A percentile compares a stretch with the other conserved stretches of the same genome.
Evolutionary conservation across 2,888 invertebrate genomes (phyloP).

Genomic region (Himalopsyche anomala): DNA sequence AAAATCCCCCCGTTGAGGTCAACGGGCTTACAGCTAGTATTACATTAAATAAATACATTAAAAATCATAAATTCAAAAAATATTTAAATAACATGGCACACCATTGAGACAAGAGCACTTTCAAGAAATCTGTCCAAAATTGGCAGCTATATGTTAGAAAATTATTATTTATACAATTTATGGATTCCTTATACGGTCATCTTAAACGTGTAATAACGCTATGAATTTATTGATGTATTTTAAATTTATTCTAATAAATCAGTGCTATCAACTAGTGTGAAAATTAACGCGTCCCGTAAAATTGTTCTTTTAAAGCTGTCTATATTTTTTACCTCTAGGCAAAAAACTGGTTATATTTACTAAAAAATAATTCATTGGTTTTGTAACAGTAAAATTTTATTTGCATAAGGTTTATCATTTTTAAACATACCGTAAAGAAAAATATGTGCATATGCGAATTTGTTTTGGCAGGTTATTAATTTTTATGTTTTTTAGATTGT

Average conservation of each 20-base stretch:
- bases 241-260: conserved; percentile 56
- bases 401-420: conserved; percentile 8
- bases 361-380: conserved; percentile 33
- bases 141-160: too few relatives aligned
- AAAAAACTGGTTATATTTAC: conserved; percentile 28
- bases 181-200: conserved; percentile 47
- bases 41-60: too few relatives aligned
- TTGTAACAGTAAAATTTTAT: conserved; percentile 31
- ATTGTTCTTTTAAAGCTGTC: conserved; percentile 19
- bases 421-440: background rate
- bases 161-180: conserved; percentile 39
- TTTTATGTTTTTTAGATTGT: background rate
- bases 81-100: too few relatives aligned
- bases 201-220: background rate
- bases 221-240: conserved; percentile 9
- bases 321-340: conserved; percentile 1
- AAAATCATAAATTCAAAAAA: too few relatives aligned
- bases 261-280: conserved; percentile 59
- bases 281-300: conserved; percentile 52
- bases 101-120: too few relatives aligned
- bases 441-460: background rate
- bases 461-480: conserved; percentile 10
- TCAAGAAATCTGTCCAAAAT: too few relatives aligned
- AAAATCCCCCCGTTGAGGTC: too few relatives aligned
- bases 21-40: too few relatives aligned